A percentile compares a stretch with the other conserved stretches of the same genome.
Conservation (phyloP, 92 coral and sea anemone genomes). For the Pocillopora meandrina region DNA sequence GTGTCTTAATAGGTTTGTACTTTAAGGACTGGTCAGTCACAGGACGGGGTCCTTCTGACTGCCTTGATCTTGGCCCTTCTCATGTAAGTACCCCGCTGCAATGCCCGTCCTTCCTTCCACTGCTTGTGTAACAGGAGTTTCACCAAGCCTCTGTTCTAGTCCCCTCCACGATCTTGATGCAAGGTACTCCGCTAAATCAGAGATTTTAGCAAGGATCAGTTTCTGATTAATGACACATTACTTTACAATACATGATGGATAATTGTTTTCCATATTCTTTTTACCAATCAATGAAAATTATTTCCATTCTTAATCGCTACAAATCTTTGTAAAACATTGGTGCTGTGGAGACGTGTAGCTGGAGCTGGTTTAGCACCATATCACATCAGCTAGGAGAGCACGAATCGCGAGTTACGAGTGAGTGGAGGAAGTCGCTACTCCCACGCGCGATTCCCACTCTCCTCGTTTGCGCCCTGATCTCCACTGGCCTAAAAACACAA, state of each 20-base stretch:
- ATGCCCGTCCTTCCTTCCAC: slow-evolving; percentile 86
- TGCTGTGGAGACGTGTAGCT: too few species aligned
- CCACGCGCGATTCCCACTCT: too few species aligned
- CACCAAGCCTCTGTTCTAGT: slow-evolving; percentile 79
- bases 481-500: too few species aligned
- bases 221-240: background rate
- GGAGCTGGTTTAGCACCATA: too few species aligned
- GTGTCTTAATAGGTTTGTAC: too few species aligned
- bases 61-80: slow-evolving; percentile 31
- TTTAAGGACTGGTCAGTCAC: background rate
- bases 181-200: slow-evolving; percentile 81
- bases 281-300: background rate
- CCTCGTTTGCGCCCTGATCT: too few species aligned
- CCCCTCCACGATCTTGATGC: slow-evolving; percentile 92
- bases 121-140: slow-evolving; percentile 74
- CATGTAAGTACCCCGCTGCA: slow-evolving; percentile 84
- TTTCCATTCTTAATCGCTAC: background rate
- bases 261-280: background rate
- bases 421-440: too few species aligned
- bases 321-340: too few species aligned
- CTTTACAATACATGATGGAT: background rate
- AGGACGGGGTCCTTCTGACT: slow-evolving; percentile 9
- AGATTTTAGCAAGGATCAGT: background rate
- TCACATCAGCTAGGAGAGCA: too few species aligned
- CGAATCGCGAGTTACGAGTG: too few species aligned